Evolutionary conservation across 2,113 vertebrate species (phyloP), one percentile per base, ranked within the genome.

Genomic region (Microtus montanus): DNA sequence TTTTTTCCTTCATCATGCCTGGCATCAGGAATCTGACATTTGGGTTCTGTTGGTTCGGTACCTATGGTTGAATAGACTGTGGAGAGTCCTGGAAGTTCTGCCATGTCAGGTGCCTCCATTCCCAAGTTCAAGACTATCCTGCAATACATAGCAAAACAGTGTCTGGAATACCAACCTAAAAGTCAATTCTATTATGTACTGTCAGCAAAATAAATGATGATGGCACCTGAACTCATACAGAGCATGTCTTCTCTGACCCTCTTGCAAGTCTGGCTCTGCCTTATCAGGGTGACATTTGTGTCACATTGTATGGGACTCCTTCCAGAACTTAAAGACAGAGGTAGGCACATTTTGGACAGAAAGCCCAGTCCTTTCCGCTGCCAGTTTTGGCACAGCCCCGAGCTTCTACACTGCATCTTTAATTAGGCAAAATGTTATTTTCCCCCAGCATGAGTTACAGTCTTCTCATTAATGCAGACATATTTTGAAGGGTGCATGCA

Each of bases 341-440:
- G 4, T 10, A 7, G 4, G 41, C 63, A 82, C 17, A 58, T 8
- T 44, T 7, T 17, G 13, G 4, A 66, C n/a, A 44, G 4, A 17
- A 41, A 73, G 41, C 64, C 30, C 78, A 44, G 15, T 58, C 41
- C 12, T 1, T 78, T 52, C 17, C 14, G 35, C 49, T 70, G 14
- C 13, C 82, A 68, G 1, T 82, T 87, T 79, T 61, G 79, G 5
- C 79, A 49, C 73, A 70, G 58, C 14, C 71, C 12, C 41, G n/a
- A 88, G 52, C 52, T 71, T 95, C 87, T 92, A 35, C 5, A 70
- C 54, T 58, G n/a, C 20, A 41, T 90, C 30, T 22, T 61, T 92
- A 87, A 89, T 92, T 84, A 91, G 80, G 22, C 38, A 10, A 83
- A 95, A 90, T 79, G 54, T 47, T 74, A 61, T 73, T 44, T 73